These are phyloP conservation scores for Epirrhoe tristata DNA, from an alignment of 2,888 invertebrate species.

Conservation along the genomic window DNA sequence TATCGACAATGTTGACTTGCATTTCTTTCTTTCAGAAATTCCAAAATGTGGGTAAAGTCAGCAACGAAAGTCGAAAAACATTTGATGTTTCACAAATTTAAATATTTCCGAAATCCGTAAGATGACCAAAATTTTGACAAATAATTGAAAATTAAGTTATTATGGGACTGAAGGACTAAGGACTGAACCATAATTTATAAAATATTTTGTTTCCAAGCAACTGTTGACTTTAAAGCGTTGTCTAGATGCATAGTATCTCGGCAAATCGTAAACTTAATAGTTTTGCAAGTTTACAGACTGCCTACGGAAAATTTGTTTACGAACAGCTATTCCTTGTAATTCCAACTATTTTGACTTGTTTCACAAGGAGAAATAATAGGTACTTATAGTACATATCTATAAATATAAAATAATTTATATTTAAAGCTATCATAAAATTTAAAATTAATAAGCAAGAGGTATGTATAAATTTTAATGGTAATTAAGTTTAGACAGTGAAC, in stretches of 20 bases:
- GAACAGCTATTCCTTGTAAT: constrained; percentile 31
- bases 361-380: neutral
- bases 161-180: too few species aligned
- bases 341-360: constrained; percentile 6
- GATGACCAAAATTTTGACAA: too few species aligned
- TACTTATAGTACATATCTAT: neutral
- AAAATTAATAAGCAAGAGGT: too few species aligned
- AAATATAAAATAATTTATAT: neutral
- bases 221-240: neutral
- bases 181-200: too few species aligned
- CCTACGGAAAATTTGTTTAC: constrained; percentile 50
- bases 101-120: too few species aligned
- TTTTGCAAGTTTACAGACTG: constrained; percentile 60
- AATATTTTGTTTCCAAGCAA: neutral
- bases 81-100: too few species aligned
- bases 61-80: too few species aligned
- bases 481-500: too few species aligned
- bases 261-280: constrained; percentile 59
- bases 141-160: too few species aligned
- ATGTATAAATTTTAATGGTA: too few species aligned
- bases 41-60: too few species aligned
- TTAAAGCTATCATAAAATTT: neutral
- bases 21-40: constrained; percentile 15
- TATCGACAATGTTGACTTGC: constrained; percentile 47
- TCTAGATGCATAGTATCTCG: constrained; percentile 32